Percentiles rank a stretch among this genome's conserved stretches.
Conservation (phyloP, 2,888 invertebrate genomes). For the Tuta absoluta region DNA sequence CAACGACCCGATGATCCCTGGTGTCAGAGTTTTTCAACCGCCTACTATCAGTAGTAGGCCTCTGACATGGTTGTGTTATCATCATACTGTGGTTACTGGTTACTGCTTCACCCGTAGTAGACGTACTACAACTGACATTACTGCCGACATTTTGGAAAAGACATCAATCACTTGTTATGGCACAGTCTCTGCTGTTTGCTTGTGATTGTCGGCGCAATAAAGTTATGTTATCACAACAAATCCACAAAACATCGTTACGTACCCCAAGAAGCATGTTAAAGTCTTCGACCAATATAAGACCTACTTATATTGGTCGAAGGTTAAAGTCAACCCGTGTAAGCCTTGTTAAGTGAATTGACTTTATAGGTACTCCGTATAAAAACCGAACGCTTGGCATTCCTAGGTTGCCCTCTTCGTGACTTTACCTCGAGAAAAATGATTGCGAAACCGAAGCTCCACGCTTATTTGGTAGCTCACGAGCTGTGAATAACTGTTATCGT, state of each 20-base stretch:
- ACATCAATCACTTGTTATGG: background rate
- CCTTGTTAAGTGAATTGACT: background rate
- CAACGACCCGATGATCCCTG: no score
- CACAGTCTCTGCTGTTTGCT: background rate
- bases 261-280: background rate
- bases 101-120: background rate
- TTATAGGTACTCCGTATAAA: constrained; percentile 16
- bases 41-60: no score
- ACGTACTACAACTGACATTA: background rate
- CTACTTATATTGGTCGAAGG: no score
- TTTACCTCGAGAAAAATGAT: constrained; percentile 58
- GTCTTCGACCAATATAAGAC: no score
- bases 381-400: constrained; percentile 21
- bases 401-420: constrained; percentile 55
- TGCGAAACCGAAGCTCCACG: constrained; percentile 56
- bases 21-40: no score
- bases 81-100: constrained; percentile 25
- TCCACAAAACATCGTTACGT: no score
- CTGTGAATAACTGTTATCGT: constrained; percentile 66
- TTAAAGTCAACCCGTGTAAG: constrained; percentile 1
- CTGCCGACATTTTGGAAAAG: background rate
- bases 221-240: background rate
- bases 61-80: no score
- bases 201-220: background rate
- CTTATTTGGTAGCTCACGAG: constrained; percentile 71